phyloP scores from a whole-genome alignment of 2,888 invertebrate genomes.

The Lasius platythorax region DNA sequence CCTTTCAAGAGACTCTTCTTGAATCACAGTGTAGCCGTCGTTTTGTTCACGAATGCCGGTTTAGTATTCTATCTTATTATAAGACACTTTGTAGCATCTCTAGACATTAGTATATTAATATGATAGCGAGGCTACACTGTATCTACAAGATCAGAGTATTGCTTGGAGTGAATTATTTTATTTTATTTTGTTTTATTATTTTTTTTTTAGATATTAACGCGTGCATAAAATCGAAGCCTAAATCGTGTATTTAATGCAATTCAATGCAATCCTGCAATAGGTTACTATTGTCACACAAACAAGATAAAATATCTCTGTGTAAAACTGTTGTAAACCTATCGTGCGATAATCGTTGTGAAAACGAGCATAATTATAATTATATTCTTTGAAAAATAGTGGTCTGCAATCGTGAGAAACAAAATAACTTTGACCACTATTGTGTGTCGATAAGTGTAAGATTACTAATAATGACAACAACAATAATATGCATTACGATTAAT shows the following conservation, averaged over 20 bases:
- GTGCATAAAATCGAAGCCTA: constrained; percentile 62
- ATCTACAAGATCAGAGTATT: constrained; percentile 56
- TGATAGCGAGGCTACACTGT: constrained; percentile 63
- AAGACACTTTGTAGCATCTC: neutral
- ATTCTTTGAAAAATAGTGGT: constrained; percentile 32
- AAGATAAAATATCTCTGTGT: constrained; percentile 28
- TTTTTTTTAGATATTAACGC: constrained; percentile 65
- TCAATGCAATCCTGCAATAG: constrained; percentile 65
- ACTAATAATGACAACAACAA: constrained; percentile 77
- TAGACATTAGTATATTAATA: neutral
- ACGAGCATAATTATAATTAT: constrained; percentile 37
- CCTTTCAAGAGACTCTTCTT: constrained; percentile 52
- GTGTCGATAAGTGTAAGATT: constrained; percentile 78
- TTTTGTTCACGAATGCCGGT: constrained; percentile 28
- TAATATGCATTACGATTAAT: constrained; percentile 65
- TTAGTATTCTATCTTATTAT: constrained; percentile 36
- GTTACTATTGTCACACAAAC: constrained; percentile 36
- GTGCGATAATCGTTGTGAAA: constrained; percentile 31
- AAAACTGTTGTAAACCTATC: constrained; percentile 14
- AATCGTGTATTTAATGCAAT: constrained; percentile 61
- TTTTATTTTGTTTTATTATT: constrained; percentile 53
- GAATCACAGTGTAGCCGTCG: constrained; percentile 56
- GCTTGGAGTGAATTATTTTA: constrained; percentile 63
- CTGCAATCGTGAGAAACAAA: constrained; percentile 46
- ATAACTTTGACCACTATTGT: constrained; percentile 80